Conservation (phyloP, 2,797 vertebrate genomes). For the Rhyacichthys aspro region DNA sequence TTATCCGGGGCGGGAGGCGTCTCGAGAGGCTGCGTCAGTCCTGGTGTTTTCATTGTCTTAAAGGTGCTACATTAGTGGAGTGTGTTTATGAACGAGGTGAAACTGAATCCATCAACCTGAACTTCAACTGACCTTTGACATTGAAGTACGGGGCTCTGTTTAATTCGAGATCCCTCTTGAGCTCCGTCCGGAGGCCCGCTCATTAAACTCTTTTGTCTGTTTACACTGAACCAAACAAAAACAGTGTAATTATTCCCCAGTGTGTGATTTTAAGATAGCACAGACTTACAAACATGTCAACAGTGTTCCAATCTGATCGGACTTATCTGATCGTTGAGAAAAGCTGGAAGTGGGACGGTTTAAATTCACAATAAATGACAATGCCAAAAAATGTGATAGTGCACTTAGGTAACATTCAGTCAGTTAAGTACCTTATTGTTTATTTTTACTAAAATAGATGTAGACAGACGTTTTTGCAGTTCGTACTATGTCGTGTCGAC, state of each 20-base stretch:
- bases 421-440: no score
- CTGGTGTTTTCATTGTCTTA: conserved; percentile 28
- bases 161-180: not conserved
- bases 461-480: no score
- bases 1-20: not conserved
- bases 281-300: not conserved
- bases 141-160: not conserved
- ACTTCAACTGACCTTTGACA: not conserved
- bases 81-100: conserved; percentile 24
- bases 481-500: no score
- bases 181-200: not conserved
- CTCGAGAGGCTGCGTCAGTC: not conserved
- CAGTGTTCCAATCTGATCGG: not conserved
- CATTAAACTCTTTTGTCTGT: not conserved
- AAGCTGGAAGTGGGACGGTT: not conserved
- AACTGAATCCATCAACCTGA: conserved; percentile 1
- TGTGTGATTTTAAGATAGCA: not conserved
- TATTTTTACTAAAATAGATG: no score
- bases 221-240: conserved; percentile 5
- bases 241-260: conserved; percentile 3
- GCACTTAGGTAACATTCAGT: no score
- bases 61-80: conserved; percentile 11
- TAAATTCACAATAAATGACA: not conserved
- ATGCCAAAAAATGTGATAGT: not conserved
- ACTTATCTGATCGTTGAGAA: not conserved